A percentile compares a stretch with the other conserved stretches of the same genome.
phyloP scores from a whole-genome alignment of 2,888 invertebrate species.

The Acleris holmiana region DNA sequence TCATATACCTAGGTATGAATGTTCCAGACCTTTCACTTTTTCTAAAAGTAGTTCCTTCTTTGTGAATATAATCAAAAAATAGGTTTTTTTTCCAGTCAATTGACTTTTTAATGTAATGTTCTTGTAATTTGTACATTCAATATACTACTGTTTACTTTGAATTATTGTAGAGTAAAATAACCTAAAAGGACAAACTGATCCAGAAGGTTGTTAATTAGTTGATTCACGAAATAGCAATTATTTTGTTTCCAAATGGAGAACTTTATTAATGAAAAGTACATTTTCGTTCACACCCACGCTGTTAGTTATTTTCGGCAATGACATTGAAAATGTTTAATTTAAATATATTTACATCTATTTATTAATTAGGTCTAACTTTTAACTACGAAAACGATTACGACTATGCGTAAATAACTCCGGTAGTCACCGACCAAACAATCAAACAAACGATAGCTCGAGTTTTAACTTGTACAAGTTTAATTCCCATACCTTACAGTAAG shows the following conservation, averaged over 20 bases:
- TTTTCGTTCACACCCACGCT: neutral
- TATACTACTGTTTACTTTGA: slow-evolving; percentile 9
- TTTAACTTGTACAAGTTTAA: no score
- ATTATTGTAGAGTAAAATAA: neutral
- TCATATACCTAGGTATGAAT: slow-evolving; percentile 43
- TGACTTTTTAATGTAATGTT: neutral
- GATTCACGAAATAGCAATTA: neutral
- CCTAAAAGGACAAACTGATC: slow-evolving; percentile 8
- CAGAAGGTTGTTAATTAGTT: slow-evolving; percentile 3
- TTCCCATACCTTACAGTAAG: no score
- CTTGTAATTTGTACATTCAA: slow-evolving; percentile 1
- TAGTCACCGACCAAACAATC: no score
- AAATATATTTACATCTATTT: no score
- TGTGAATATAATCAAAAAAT: slow-evolving; percentile 2
- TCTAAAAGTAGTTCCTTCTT: slow-evolving; percentile 16
- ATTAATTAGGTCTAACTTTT: no score
- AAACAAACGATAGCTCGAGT: no score
- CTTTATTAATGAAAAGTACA: neutral
- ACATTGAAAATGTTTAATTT: no score
- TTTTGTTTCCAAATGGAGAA: neutral
- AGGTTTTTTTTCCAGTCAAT: neutral
- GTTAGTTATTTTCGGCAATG: neutral
- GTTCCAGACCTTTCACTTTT: slow-evolving; percentile 44
- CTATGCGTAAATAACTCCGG: no score
- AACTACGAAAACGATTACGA: no score